A percentile compares a stretch with the other conserved stretches of the same genome.
These are phyloP conservation scores for Porites divaricata DNA, from an alignment of 92 coral and sea anemone species.

Conservation along the genomic window DNA sequence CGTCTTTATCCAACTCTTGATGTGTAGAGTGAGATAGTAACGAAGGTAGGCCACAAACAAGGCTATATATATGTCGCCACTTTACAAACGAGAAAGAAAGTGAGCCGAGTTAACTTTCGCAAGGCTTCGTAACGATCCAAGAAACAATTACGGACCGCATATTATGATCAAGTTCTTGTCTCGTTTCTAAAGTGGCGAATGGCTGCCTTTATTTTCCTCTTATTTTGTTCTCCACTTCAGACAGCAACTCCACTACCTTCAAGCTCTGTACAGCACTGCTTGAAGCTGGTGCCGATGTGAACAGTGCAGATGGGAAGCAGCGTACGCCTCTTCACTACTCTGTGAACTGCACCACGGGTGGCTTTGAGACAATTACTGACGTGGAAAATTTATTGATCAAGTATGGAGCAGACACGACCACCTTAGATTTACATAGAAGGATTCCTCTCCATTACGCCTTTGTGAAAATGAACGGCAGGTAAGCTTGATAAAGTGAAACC, in stretches of 20 bases:
- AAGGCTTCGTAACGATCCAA: no score
- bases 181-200: no score
- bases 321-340: constrained; percentile 84
- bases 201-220: no score
- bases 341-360: constrained; percentile 81
- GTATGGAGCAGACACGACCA: constrained; percentile 72
- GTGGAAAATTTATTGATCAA: constrained; percentile 75
- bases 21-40: no score
- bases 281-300: constrained; percentile 81
- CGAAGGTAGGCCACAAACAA: no score
- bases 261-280: constrained; percentile 61
- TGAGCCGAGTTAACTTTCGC: no score
- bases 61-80: no score
- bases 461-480: constrained; percentile 69
- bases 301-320: constrained; percentile 55
- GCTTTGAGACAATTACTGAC: constrained; percentile 81
- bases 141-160: no score
- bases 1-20: no score
- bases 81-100: no score
- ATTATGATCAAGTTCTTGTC: no score
- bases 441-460: constrained; percentile 84
- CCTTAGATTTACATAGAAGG: constrained; percentile 67
- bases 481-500: neutral
- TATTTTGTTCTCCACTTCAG: neutral
- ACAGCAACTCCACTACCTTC: constrained; percentile 45